Evolutionary conservation across 2,888 invertebrate species (phyloP).

Genomic region (Drosophila pseudotakahashii): DNA sequence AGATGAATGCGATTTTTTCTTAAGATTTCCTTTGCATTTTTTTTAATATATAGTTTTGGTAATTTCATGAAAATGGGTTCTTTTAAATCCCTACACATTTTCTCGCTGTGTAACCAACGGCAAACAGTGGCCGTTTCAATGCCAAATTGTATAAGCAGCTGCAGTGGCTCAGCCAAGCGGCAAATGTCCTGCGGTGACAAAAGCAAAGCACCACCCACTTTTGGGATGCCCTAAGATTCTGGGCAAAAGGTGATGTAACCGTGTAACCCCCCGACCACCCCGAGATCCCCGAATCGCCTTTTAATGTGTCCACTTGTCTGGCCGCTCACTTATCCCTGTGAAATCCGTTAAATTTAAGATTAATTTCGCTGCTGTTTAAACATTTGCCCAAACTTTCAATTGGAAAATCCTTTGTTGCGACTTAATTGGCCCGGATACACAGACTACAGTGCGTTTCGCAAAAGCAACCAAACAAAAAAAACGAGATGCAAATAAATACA

Average conservation of each 20-base stretch:
- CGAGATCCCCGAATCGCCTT: too few relatives aligned
- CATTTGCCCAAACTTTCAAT: constrained; percentile 26
- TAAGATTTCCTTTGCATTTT: too few relatives aligned
- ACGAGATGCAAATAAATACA: background rate
- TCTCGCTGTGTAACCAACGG: constrained; percentile 10
- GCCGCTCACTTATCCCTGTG: background rate
- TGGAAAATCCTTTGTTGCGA: constrained; percentile 16
- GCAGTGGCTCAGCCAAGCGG: constrained; percentile 52
- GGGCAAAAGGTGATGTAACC: constrained; percentile 36
- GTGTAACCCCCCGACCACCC: constrained; percentile 5
- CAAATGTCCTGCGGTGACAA: constrained; percentile 63
- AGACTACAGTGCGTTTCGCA: constrained; percentile 27
- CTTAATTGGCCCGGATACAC: constrained; percentile 18
- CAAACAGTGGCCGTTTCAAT: constrained; percentile 43
- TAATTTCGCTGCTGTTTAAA: constrained; percentile 11
- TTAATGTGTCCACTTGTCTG: constrained; percentile 6
- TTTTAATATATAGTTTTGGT: too few relatives aligned
- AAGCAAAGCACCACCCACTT: constrained; percentile 12
- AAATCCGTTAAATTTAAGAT: constrained; percentile 3
- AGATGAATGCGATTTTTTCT: too few relatives aligned
- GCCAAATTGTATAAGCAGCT: constrained; percentile 56
- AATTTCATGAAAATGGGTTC: too few relatives aligned
- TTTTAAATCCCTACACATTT: background rate
- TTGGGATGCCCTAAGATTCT: constrained; percentile 5
- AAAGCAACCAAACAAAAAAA: too few relatives aligned